Evolutionary conservation across 2,888 invertebrate species (phyloP).

Genomic region (Nysson spinosus): DNA sequence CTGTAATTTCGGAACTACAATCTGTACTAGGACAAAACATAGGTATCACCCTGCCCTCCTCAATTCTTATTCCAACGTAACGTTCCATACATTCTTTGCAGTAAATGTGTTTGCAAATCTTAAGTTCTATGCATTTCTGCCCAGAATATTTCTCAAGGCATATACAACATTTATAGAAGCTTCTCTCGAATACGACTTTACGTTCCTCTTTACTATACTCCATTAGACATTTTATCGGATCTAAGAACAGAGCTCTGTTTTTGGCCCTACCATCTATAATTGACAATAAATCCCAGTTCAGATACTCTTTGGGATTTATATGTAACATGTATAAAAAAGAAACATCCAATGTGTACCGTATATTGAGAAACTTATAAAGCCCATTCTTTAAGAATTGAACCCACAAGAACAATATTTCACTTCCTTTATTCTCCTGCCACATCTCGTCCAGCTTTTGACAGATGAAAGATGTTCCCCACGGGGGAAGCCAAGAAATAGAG

Average conservation of each 20-base stretch:
- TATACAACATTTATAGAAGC: constrained; percentile 55
- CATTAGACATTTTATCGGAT: constrained; percentile 51
- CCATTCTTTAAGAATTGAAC: constrained; percentile 61
- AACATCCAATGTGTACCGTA: constrained; percentile 53
- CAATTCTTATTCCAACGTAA: constrained; percentile 56
- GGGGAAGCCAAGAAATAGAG: constrained; percentile 59
- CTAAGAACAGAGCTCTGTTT: constrained; percentile 34
- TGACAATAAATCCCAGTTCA: constrained; percentile 18
- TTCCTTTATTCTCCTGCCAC: constrained; percentile 56
- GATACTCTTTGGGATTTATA: constrained; percentile 22
- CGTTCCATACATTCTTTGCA: constrained; percentile 57
- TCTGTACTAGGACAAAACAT: constrained; percentile 55
- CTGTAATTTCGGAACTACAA: constrained; percentile 46
- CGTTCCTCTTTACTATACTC: constrained; percentile 32
- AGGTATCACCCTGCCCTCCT: constrained; percentile 29
- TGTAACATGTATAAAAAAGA: constrained; percentile 50
- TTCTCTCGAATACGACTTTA: constrained; percentile 44
- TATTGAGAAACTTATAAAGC: constrained; percentile 50
- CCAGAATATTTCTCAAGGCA: constrained; percentile 58
- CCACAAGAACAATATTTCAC: constrained; percentile 67
- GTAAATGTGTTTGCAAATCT: constrained; percentile 54
- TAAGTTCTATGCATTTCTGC: constrained; percentile 49
- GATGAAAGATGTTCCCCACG: constrained; percentile 55
- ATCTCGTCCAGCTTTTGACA: constrained; percentile 66
- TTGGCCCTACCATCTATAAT: constrained; percentile 52